Evolutionary conservation across 2,113 vertebrate species (phyloP).

Genomic region (Sterrhoptilus dennistouni): DNA sequence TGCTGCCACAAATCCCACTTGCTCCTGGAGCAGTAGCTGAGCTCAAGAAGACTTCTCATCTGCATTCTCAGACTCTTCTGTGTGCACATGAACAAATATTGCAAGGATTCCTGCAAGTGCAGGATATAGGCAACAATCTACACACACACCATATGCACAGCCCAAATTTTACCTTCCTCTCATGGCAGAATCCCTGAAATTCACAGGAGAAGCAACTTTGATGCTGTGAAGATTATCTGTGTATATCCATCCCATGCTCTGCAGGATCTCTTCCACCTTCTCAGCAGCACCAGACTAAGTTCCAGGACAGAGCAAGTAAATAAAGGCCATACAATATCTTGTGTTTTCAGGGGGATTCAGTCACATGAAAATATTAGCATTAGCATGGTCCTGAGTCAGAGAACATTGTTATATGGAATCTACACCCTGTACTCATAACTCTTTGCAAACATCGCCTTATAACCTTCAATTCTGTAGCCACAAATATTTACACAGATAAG

Average conservation of each 20-base stretch:
- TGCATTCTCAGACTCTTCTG: not conserved
- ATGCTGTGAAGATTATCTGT: not conserved
- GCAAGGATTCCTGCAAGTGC: not conserved
- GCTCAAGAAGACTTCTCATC: not conserved
- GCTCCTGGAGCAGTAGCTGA: not conserved
- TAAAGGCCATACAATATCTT: not conserved
- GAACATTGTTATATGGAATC: not conserved
- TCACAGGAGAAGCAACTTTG: not conserved
- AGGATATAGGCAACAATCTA: not conserved
- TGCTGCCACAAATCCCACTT: not conserved
- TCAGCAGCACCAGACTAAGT: not conserved
- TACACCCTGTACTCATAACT: not conserved
- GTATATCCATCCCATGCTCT: not conserved
- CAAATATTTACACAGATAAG: not conserved
- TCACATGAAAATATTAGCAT: not conserved
- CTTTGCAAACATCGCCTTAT: not conserved
- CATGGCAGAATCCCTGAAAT: not conserved
- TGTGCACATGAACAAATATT: not conserved
- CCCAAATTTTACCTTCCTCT: not conserved
- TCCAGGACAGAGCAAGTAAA: not conserved
- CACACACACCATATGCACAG: not conserved
- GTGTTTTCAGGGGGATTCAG: not conserved
- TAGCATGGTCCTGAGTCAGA: not conserved
- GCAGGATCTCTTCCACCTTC: not conserved
- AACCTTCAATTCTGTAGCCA: not conserved